Evolutionary conservation across 2,888 invertebrate species (phyloP).

Genomic region (Pomacea canaliculata): DNA sequence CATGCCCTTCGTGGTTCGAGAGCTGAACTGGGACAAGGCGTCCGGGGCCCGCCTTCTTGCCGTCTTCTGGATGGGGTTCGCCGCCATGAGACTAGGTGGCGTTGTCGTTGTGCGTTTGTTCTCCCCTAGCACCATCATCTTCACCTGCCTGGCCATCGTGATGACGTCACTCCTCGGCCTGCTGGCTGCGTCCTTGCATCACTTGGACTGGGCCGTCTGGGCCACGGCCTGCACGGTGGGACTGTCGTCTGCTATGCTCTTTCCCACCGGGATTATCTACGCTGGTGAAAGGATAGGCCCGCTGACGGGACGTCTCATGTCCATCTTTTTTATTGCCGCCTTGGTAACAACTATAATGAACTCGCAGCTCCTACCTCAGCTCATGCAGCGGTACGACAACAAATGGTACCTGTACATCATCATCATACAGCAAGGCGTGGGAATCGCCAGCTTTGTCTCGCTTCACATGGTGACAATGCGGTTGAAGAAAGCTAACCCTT

Average conservation of each 20-base stretch:
- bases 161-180: constrained; percentile 9
- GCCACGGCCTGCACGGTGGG: constrained; percentile 4
- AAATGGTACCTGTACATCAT: not conserved
- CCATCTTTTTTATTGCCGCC: not conserved
- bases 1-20: constrained; percentile 17
- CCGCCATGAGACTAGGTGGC: constrained; percentile 6
- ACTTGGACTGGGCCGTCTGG: constrained; percentile 15
- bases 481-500: not conserved
- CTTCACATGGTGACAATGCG: not conserved
- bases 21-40: constrained; percentile 14
- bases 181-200: constrained; percentile 3
- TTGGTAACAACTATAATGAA: not conserved
- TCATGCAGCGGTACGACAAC: not conserved
- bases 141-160: not conserved
- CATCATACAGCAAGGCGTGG: not conserved
- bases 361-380: not conserved
- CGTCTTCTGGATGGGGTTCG: constrained; percentile 18
- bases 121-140: constrained; percentile 7
- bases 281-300: not conserved
- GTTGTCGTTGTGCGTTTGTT: constrained; percentile 5
- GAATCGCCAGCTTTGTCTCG: not conserved
- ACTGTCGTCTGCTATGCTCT: constrained; percentile 9
- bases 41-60: constrained; percentile 8
- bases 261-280: constrained; percentile 6
- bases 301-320: not conserved